Conservation (phyloP, 2,888 invertebrate species). For the Thecocarcelia acutangulata region DNA sequence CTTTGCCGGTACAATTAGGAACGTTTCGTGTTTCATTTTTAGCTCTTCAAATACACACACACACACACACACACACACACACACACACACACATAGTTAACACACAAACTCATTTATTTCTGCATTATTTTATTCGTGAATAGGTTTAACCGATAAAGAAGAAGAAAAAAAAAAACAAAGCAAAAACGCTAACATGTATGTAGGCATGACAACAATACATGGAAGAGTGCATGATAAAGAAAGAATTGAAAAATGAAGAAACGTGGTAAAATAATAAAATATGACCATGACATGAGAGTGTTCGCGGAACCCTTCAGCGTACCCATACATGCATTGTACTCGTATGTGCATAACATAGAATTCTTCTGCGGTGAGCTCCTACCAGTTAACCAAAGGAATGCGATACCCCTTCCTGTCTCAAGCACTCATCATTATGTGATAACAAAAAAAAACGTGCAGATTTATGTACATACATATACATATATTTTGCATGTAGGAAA, state of each 20-base stretch:
- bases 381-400: constrained; percentile 43
- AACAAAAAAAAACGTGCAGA: too few relatives aligned
- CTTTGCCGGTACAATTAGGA: constrained; percentile 57
- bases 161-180: neutral
- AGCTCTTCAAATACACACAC: constrained; percentile 22
- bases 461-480: too few relatives aligned
- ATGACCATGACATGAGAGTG: constrained; percentile 34
- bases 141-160: too few relatives aligned
- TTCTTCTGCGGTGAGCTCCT: constrained; percentile 40
- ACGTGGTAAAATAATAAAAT: constrained; percentile 20
- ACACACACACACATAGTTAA: too few relatives aligned
- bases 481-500: too few relatives aligned
- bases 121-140: too few relatives aligned
- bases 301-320: constrained; percentile 42
- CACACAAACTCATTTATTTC: too few relatives aligned
- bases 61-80: neutral
- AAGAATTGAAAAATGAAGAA: neutral
- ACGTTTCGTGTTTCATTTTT: constrained; percentile 68
- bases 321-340: neutral
- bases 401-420: constrained; percentile 42
- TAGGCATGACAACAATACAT: constrained; percentile 5
- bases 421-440: constrained; percentile 3
- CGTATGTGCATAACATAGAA: constrained; percentile 3
- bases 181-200: neutral
- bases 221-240: constrained; percentile 12